Conservation (phyloP, 2,797 vertebrate genomes). For the Spea hammondii region DNA sequence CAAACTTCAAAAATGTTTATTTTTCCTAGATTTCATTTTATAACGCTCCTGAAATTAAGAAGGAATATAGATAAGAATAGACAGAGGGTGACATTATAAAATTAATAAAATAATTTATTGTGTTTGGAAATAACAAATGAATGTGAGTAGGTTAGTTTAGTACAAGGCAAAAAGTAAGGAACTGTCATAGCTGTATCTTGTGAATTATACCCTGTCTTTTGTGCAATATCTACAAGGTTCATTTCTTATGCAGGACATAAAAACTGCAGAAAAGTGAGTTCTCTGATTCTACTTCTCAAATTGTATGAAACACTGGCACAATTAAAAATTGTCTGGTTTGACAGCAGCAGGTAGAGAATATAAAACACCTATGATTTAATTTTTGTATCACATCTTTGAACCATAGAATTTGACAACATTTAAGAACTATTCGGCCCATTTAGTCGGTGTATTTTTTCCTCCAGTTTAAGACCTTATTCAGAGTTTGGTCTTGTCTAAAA, state of each 20-base stretch:
- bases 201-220: slow-evolving; percentile 13
- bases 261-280: slow-evolving; percentile 8
- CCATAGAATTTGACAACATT: too few species aligned
- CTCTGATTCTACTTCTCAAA: too few species aligned
- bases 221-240: background rate
- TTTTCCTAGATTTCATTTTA: background rate
- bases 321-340: too few species aligned
- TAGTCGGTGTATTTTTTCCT: too few species aligned
- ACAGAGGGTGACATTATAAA: background rate
- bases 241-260: slow-evolving; percentile 8
- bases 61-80: background rate
- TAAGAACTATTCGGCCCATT: too few species aligned
- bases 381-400: too few species aligned
- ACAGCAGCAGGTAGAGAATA: too few species aligned
- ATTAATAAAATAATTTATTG: background rate
- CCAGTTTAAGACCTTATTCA: too few species aligned
- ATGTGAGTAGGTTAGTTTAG: background rate
- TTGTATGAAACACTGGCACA: too few species aligned
- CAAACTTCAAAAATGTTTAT: background rate
- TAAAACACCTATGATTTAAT: too few species aligned
- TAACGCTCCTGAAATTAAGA: background rate
- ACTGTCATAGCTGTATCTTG: slow-evolving; percentile 4
- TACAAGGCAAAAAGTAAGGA: background rate
- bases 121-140: background rate
- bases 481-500: too few species aligned